Base-by-base conservation (phyloP, 2,113 vertebrate genomes). In the Pionites leucogaster region DNA sequence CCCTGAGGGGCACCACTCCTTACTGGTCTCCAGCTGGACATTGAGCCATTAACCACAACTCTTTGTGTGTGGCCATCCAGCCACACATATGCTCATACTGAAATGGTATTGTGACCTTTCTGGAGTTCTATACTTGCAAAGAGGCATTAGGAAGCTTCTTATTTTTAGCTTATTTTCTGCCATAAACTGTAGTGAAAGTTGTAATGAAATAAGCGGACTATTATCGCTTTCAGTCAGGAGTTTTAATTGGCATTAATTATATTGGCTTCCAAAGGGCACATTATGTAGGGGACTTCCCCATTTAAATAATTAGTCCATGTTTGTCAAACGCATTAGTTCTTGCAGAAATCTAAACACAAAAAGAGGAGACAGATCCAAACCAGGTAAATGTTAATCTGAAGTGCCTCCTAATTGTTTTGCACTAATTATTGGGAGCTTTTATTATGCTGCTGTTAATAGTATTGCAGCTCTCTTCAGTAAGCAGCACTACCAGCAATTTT, bases 161-260 rank as follows among this genome's bases (percentile, higher is more conserved):
- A 72, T 15, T 18, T 6, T 74, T 80, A 46, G 41, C 17, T 62
- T 87, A 33, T 86, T 93, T 86, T 82, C 49, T 67, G 17, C n/a
- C 37, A 10, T 37, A 81, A 86, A 19, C 17, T 71, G 82, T 79
- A 53, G 57, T 22, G 31, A 74, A 86, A 74, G 11, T 27, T 82
- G 63, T 8, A 88, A 86, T 83, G 78, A 93, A 90, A 88, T 64
- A 88, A 80, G 49, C 1, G 0, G 42, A 41, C 35, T 81, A n/a
- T 75, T 92, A 82, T 9, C 78, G 68, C 69, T 92, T 96, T 94
- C 82, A 90, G 57, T 95, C 33, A 93, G 59, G 84, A 91, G 68
- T 82, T 94, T 94, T 93, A 96, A 93, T 86, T 94, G 76, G 25
- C 55, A 83, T 94, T 96, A 95, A 96, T 96, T 94, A 94, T 95